Base-by-base conservation (phyloP, 2,797 vertebrate genomes). In the Balearica regulorum region DNA sequence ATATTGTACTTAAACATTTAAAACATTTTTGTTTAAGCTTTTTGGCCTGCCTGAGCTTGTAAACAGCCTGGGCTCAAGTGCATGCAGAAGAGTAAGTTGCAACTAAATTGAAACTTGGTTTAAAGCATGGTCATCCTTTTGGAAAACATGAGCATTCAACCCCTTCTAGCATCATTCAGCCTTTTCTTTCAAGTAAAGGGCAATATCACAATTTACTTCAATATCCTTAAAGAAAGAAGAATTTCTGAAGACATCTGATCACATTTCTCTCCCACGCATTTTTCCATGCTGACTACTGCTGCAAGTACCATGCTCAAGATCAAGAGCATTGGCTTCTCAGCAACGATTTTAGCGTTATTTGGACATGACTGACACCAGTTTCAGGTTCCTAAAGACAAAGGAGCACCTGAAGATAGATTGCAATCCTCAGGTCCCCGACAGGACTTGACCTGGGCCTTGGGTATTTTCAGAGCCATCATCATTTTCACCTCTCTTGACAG, bases 131-230 rank as follows among this genome's bases (percentile, higher is more conserved):
- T 12, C 10, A 1, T 37, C 21, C 60, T 57, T 53, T 25, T 58
- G 72, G 72, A 68, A 83, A 79, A 54, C 13, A 28, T 1, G 26
- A n/a, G n/a, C 0, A 0, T 65, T 54, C 62, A 31, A 31, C 5
- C 6, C 29, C 15, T 66, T 49, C 9, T 28, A 71, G 29, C 39
- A 49, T 7, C 15, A 9, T 8, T 37, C 44, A 60, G 26, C 44
- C 19, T 80, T 62, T 92, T 28, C 29, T 44, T 90, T 69, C 73
- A 68, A 22, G 51, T 5, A 48, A 48, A 37, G 41, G n/a, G 14
- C 29, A 41, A 1, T 5, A 17, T 8, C 62, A 62, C 57, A 12
- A 7, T 62, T 69, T 43, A 37, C 26, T 43, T 75, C 29, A 37
- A 7, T 11, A 20, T 7, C 5, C 1, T 24, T 25, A 26, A 10